Evolutionary conservation across 2,113 vertebrate species (phyloP).

Genomic region (Carlito syrichta): DNA sequence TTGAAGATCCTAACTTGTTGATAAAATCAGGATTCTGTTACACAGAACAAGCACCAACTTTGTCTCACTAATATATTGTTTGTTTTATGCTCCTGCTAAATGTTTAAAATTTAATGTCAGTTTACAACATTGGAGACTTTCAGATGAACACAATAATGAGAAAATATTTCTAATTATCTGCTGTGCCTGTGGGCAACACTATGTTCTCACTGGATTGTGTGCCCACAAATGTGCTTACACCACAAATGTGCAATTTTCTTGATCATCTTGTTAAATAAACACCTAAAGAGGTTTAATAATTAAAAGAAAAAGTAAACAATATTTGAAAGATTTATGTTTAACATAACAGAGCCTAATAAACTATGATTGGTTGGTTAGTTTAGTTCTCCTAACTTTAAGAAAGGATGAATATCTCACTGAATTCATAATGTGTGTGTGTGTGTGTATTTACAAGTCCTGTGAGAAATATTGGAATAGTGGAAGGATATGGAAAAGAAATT

Average conservation of each 20-base stretch:
- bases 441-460: neutral
- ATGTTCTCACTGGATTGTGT: neutral
- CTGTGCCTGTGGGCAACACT: neutral
- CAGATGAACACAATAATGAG: neutral
- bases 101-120: neutral
- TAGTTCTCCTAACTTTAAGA: neutral
- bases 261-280: neutral
- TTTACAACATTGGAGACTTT: neutral
- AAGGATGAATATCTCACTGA: neutral
- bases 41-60: neutral
- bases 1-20: neutral
- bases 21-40: neutral
- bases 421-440: neutral
- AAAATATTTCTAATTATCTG: neutral
- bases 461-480: neutral
- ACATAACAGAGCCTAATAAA: neutral
- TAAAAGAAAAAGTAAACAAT: neutral
- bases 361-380: neutral
- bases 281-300: neutral
- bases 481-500: neutral
- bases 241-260: neutral
- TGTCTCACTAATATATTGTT: neutral
- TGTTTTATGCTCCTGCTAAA: neutral
- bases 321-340: neutral
- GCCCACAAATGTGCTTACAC: neutral